Evolutionary conservation across 2,797 vertebrate species (phyloP), one percentile per base, ranked within the genome.

Genomic region (Chanos chanos): DNA sequence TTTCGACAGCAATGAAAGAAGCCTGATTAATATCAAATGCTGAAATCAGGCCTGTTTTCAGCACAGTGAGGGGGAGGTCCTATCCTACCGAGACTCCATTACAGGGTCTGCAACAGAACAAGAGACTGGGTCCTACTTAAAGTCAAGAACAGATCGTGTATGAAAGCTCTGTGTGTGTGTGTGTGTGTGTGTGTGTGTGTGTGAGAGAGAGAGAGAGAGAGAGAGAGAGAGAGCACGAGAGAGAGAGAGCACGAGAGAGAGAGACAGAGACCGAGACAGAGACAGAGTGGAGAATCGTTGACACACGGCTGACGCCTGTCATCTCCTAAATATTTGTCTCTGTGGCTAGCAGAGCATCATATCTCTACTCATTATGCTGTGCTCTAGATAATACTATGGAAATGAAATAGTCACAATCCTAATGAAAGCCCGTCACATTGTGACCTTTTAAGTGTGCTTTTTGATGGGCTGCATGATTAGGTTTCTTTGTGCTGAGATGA

Each of bases 21-120:
- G 64, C 60, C 64, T 74, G 72, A 74, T 68, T 74, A 70, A 70
- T 63, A 67, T 67, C 63, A 72, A 57, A 63, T 66, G 58, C 55
- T 61, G 36, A 61, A 70, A 72, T 67, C 63, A 57, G 54, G 52
- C 65, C 57, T 56, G 41, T 52, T 71, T 59, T 59, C 27, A 61
- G 45, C 52, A 43, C 21, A 25, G 24, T 16, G 10, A 22, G 43
- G 27, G 15, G 7, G 16, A 45, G 49, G 19, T 4, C 21, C 15
- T 7, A 10, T 10, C 33, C 13, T 18, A 10, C 15, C 16, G n/a
- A n/a, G n/a, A n/a, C 7, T 34, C 34, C 19, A 21, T 33, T 4
- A 28, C 25, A 31, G 21, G 6, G 21, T 36, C 31, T 27, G 21
- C 22, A n/a, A 58, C 54, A 37, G 28, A 28, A 10, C 53, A 45